Evolutionary conservation across 1,140 invertebrate species (phyloP).

Genomic region (Tenebrio molitor): DNA sequence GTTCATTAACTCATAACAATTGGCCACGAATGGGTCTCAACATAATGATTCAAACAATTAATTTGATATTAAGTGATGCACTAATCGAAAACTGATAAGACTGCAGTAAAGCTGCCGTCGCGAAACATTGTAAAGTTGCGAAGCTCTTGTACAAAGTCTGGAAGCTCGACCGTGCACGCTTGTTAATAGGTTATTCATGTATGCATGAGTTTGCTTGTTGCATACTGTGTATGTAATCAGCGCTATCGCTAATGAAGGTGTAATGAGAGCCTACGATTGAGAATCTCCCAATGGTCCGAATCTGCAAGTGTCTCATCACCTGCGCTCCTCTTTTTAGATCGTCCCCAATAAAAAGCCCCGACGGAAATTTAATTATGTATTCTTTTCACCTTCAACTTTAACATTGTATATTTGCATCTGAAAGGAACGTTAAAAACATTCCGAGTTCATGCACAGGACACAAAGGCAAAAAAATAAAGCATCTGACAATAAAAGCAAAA

Average conservation of each 20-base stretch:
- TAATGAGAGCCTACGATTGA: conserved; percentile 48
- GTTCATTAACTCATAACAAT: no score
- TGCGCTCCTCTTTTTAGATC: neutral
- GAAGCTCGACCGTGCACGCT: no score
- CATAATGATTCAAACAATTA: no score
- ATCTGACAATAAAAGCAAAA: conserved; percentile 16
- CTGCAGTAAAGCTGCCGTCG: no score
- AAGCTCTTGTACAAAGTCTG: no score
- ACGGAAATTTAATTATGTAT: conserved; percentile 25
- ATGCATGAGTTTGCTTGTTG: conserved; percentile 55
- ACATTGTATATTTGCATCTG: conserved; percentile 37
- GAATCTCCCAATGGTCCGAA: neutral
- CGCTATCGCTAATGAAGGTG: conserved; percentile 56
- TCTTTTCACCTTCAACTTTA: conserved; percentile 32
- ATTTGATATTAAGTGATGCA: no score
- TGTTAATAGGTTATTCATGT: conserved; percentile 58
- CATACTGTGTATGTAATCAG: conserved; percentile 54
- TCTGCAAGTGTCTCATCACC: conserved; percentile 16
- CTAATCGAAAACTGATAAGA: no score
- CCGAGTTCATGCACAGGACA: conserved; percentile 17
- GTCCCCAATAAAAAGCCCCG: conserved; percentile 9
- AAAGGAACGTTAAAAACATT: conserved; percentile 35
- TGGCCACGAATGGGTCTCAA: no score
- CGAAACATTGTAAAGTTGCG: no score
- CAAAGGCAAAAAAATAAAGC: conserved; percentile 26